Conservation (phyloP, 2,113 vertebrate genomes). For the Equus przewalskii region DNA sequence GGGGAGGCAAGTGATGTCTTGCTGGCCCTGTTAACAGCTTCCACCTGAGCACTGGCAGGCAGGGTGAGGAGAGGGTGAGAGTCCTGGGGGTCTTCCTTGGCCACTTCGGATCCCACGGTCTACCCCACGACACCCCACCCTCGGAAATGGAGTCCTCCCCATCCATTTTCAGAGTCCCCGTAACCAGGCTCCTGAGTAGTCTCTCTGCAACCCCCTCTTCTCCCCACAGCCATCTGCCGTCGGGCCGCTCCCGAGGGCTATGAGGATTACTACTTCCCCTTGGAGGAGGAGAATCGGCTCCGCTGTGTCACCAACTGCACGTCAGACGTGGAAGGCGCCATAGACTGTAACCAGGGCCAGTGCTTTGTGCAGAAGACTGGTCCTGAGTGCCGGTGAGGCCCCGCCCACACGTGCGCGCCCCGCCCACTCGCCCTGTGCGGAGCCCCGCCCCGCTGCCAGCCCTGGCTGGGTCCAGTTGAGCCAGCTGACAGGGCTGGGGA, state of each 20-base stretch:
- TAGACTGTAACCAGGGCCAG: conserved; percentile 51
- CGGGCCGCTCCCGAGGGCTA: fast-evolving
- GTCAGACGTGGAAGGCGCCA: fast-evolving
- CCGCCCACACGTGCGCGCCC: background rate
- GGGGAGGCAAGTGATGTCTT: background rate
- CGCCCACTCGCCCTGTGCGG: fast-evolving
- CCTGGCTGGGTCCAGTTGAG: fast-evolving
- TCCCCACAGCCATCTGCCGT: conserved; percentile 37
- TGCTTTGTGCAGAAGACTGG: background rate
- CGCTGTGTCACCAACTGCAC: conserved; percentile 73
- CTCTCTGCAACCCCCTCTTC: background rate
- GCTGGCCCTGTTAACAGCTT: background rate
- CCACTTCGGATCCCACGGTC: background rate
- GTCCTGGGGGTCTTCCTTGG: background rate
- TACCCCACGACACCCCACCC: background rate
- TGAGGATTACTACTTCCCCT: conserved; percentile 65
- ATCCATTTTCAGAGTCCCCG: background rate
- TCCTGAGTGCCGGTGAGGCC: conserved; percentile 71
- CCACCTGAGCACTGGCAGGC: background rate
- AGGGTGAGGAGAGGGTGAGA: background rate
- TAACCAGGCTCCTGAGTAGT: background rate
- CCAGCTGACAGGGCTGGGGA: fast-evolving
- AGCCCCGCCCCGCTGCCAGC: background rate
- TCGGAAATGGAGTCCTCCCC: background rate
- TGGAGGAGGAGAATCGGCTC: background rate